phyloP scores from a whole-genome alignment of 1,140 invertebrate species.

The Drosophila tropicalis region DNA sequence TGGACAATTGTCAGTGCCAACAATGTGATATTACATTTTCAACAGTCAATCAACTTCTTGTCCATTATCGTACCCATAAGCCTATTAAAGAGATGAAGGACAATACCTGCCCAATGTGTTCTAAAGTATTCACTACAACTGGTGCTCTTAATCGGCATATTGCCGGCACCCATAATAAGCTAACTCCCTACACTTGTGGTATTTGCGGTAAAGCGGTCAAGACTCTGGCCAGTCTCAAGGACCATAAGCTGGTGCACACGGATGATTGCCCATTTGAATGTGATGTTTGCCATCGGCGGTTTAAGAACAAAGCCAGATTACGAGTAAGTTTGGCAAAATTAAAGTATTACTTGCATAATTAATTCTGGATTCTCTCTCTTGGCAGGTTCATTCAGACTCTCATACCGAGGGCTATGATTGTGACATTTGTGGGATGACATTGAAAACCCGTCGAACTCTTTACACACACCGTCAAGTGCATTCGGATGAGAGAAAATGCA shows the following conservation, averaged over 20 bases:
- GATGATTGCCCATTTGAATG: conserved; percentile 84
- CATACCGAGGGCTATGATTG: conserved; percentile 83
- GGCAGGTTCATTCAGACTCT: conserved; percentile 77
- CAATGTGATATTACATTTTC: conserved; percentile 77
- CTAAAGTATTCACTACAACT: conserved; percentile 73
- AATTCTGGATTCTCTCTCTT: not conserved
- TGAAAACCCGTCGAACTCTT: conserved; percentile 84
- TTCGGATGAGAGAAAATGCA: conserved; percentile 81
- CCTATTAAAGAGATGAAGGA: conserved; percentile 78
- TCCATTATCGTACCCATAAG: conserved; percentile 83
- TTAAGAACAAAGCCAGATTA: conserved; percentile 77
- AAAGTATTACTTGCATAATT: not conserved
- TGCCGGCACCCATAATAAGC: conserved; percentile 83
- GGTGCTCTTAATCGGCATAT: conserved; percentile 82
- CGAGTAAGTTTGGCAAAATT: conserved; percentile 44
- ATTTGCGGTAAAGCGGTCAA: conserved; percentile 84
- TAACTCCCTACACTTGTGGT: conserved; percentile 84
- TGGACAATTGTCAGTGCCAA: conserved; percentile 62
- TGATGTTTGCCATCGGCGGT: conserved; percentile 82
- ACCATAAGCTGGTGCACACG: conserved; percentile 84
- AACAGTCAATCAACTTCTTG: conserved; percentile 72
- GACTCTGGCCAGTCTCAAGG: conserved; percentile 83
- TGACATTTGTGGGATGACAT: conserved; percentile 81
- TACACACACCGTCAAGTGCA: conserved; percentile 84
- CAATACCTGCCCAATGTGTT: conserved; percentile 76